Base-by-base conservation (phyloP, 2,888 invertebrate species). In the Monopis laevigella region DNA sequence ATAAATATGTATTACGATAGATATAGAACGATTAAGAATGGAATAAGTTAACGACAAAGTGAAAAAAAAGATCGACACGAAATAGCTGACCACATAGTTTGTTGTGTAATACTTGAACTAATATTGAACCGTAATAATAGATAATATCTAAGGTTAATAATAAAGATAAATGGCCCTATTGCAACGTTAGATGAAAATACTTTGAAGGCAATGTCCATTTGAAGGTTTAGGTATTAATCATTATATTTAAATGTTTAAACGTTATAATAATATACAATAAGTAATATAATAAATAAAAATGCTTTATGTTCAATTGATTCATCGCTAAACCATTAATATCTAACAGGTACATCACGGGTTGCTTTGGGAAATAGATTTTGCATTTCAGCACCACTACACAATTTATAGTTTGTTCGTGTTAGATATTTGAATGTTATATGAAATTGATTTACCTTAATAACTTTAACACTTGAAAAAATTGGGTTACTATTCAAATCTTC, bases 81-180 rank as follows among this genome's bases (percentile, higher is more conserved):
- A 27, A 32, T 14, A 26, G 10, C 14, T 24, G 27, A 39, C 26
- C 36, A 28, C n/a, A n/a, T n/a, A 7, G 17, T 19, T 34, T 18
- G 27, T 13, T 8, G 11, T 11, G 32, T 30, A 30, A 13, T 29
- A n/a, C n/a, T 40, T 43, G 40, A 40, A 32, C 40, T 16, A 36
- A n/a, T n/a, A n/a, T 27, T 11, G 19, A 26, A 29, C n/a, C 27
- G 21, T 40, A 29, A 43, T 36, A 40, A 35, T 24, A 43, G 40
- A 43, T 43, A 43, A 40, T 28, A 40, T 43, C 28, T 8, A 16
- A 36, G 28, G 34, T 40, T 19, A 35, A 21, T 7, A 34, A 17
- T 12, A 34, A 39, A 39, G 43, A 43, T 43, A 40, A 43, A 43
- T 43, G 36, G 17, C 40, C 36, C 43, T 40, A 36, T 40, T 36